Percentiles rank a stretch among this genome's conserved stretches.
phyloP scores from a whole-genome alignment of 2,888 invertebrate species.

The Morpho helenor region DNA sequence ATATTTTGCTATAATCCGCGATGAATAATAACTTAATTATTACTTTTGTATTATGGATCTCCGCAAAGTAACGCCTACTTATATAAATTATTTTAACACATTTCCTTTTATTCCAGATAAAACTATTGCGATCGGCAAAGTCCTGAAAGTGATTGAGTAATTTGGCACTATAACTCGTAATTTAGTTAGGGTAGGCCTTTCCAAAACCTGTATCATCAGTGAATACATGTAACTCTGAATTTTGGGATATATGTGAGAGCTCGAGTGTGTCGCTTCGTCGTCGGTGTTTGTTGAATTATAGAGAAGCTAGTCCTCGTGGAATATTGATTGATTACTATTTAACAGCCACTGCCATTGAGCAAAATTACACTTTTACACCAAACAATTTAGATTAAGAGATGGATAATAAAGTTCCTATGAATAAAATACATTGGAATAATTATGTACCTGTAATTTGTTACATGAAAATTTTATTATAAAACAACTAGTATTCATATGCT shows the following conservation, averaged over 20 bases:
- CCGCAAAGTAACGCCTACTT: no score
- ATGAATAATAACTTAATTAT: no score
- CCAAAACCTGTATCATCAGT: constrained; percentile 71
- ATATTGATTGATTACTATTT: constrained; percentile 25
- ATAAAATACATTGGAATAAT: constrained; percentile 1
- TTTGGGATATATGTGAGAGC: constrained; percentile 62
- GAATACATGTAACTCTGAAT: constrained; percentile 64
- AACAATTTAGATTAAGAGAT: neutral
- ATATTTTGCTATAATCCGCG: no score
- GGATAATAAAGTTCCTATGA: neutral
- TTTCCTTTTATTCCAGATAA: constrained; percentile 61
- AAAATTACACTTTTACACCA: constrained; percentile 24
- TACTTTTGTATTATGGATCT: no score
- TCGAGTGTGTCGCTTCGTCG: constrained; percentile 60
- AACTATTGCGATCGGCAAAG: constrained; percentile 98
- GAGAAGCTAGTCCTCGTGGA: constrained; percentile 62
- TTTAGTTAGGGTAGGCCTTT: constrained; percentile 77
- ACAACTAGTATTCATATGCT: no score
- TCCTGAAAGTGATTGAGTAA: constrained; percentile 96
- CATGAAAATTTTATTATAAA: no score
- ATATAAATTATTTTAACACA: no score
- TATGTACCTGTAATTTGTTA: neutral
- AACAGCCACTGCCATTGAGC: constrained; percentile 40
- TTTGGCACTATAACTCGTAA: constrained; percentile 72
- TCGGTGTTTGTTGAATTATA: constrained; percentile 40